phyloP scores from a whole-genome alignment of 1,140 invertebrate species.

The Megalopta genalis region DNA sequence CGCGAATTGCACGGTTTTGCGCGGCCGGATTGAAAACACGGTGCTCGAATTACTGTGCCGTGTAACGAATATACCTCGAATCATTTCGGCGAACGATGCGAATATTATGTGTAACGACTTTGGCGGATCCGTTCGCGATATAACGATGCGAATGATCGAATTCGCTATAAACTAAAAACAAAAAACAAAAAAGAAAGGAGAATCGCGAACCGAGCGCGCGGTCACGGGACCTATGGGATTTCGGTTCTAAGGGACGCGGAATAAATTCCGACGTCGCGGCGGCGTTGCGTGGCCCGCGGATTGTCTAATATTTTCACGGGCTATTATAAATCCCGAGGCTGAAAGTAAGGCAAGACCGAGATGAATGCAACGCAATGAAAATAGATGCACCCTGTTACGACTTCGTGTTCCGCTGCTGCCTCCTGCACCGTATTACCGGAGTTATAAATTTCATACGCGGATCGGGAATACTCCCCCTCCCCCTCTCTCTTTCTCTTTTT shows the following conservation, averaged over 20 bases:
- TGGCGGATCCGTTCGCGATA: neutral
- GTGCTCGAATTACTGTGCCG: no score
- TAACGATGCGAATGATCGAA: conserved; percentile 11
- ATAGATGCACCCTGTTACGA: conserved; percentile 16
- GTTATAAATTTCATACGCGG: conserved; percentile 25
- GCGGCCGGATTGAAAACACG: no score
- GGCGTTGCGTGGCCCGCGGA: neutral
- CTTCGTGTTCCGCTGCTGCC: neutral
- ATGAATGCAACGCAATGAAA: conserved; percentile 3
- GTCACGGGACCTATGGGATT: neutral
- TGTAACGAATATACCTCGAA: neutral
- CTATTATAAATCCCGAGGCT: conserved; percentile 2
- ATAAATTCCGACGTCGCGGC: neutral
- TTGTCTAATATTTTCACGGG: neutral
- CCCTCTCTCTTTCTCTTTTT: no score
- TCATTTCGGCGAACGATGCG: neutral
- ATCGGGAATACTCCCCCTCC: neutral
- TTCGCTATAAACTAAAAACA: neutral
- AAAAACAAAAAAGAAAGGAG: no score
- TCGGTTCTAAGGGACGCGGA: neutral
- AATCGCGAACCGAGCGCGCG: no score
- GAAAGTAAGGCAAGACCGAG: neutral
- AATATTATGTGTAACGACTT: neutral
- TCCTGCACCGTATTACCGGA: neutral
- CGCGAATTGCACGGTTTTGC: no score